Evolutionary conservation across 2,113 vertebrate species (phyloP), one percentile per base, ranked within the genome.

Genomic region (Thymallus thymallus): DNA sequence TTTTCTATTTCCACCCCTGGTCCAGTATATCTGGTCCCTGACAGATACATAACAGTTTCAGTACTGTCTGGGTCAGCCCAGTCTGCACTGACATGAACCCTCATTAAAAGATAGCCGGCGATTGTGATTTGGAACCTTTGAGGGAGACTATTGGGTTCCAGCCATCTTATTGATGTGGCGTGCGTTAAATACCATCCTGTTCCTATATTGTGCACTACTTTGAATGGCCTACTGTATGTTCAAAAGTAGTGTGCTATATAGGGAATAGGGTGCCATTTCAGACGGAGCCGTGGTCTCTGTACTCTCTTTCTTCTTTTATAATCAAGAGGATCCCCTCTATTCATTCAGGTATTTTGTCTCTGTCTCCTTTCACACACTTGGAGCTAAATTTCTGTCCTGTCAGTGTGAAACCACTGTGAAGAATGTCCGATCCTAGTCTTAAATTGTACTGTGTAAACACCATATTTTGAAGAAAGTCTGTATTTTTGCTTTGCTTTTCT

Each of bases 91-190:
- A 82, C 75, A 69, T 63, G 26, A 60, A 67, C 56, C 0, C 48
- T 76, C 72, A 77, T 79, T 81, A 86, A 73, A 41, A 18, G 73
- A 45, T 46, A 78, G 79, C 77, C 76, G 77, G 58, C 87, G 76
- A 80, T 77, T 79, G 75, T 70, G 58, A 83, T 85, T 79, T 85
- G 32, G 69, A n/a, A n/a, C 22, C 77, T 83, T 85, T 85, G 79
- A 83, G 75, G 67, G 62, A 69, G 46, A 61, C 58, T 63, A 9
- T 9, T 41, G 65, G 18, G 75, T 61, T 63, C n/a, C 9, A 14
- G 26, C 62, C 62, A 64, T 66, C 30, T 66, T 32, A 66, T n/a
- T 68, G 13, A 68, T 20, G n/a, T 46, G 32, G 24, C 4, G 9
- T 41, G 9, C 2, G 24, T 61, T 24, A n/a, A 24, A 22, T 22